These are phyloP conservation scores for Melolontha melolontha DNA, from an alignment of 2,888 invertebrate species.

Conservation along the genomic window DNA sequence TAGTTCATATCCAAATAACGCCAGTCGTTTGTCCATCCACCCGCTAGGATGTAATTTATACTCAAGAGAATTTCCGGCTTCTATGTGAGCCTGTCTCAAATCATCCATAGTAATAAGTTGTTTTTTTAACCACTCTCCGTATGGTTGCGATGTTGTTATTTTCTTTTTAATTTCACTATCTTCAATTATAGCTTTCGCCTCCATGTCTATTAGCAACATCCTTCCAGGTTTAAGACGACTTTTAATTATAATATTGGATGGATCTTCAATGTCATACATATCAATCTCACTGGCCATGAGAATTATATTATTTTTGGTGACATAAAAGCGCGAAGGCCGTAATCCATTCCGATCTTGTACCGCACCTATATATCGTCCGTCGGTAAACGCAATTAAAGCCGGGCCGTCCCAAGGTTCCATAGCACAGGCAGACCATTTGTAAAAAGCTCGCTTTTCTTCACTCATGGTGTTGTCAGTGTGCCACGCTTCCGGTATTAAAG, in stretches of 20 bases:
- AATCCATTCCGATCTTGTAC: constrained; percentile 92
- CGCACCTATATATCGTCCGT: constrained; percentile 95
- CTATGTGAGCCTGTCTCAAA: constrained; percentile 72
- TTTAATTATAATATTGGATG: constrained; percentile 89
- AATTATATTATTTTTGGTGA: constrained; percentile 95
- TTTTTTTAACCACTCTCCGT: constrained; percentile 90
- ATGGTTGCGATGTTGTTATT: constrained; percentile 90
- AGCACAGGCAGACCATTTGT: constrained; percentile 96
- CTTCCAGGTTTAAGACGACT: constrained; percentile 98
- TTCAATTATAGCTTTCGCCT: constrained; percentile 88
- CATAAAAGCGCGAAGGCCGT: constrained; percentile 96
- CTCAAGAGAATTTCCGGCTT: constrained; percentile 59
- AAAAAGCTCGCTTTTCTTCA: constrained; percentile 92
- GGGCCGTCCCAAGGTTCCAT: constrained; percentile 99
- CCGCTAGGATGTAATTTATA: constrained; percentile 68
- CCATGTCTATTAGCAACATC: constrained; percentile 97
- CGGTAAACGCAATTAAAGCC: constrained; percentile 96
- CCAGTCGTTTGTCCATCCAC: constrained; percentile 83
- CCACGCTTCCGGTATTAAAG: constrained; percentile 99
- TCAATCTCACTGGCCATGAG: constrained; percentile 99
- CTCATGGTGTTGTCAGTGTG: constrained; percentile 95
- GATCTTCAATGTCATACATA: constrained; percentile 92
- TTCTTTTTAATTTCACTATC: constrained; percentile 92
- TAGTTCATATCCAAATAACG: constrained; percentile 92
- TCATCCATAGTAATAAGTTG: constrained; percentile 93